Percentiles rank a stretch among this genome's conserved stretches.
phyloP scores from a whole-genome alignment of 2,888 invertebrate species.

The Sinopyrophorus schimmeli region DNA sequence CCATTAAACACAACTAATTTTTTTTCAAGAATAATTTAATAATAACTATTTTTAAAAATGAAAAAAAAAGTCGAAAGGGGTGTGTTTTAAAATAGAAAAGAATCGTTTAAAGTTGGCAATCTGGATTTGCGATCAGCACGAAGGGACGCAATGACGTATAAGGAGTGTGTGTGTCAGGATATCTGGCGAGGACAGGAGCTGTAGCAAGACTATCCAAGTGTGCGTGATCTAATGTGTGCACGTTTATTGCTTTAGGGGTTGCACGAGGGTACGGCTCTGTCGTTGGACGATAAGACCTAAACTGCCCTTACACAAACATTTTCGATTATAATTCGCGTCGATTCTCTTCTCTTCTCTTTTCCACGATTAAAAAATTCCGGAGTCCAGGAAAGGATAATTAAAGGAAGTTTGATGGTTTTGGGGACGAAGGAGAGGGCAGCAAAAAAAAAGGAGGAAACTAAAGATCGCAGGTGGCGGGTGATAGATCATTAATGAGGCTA shows the following conservation, averaged over 20 bases:
- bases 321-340: not conserved
- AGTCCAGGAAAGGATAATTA: too few relatives aligned
- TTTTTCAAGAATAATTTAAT: too few relatives aligned
- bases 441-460: too few relatives aligned
- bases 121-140: constrained; percentile 25
- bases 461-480: constrained; percentile 53
- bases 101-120: too few relatives aligned
- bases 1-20: too few relatives aligned
- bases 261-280: constrained; percentile 20
- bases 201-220: constrained; percentile 31
- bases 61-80: too few relatives aligned
- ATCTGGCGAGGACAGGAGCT: constrained; percentile 34
- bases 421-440: constrained; percentile 13
- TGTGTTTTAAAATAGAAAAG: too few relatives aligned
- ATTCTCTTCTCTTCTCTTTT: not conserved
- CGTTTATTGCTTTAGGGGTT: constrained; percentile 30
- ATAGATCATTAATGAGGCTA: constrained; percentile 56
- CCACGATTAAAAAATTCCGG: constrained; percentile 5
- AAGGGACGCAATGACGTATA: constrained; percentile 32
- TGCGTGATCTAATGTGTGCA: constrained; percentile 33
- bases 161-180: constrained; percentile 33
- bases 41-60: too few relatives aligned
- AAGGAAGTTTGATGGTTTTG: constrained; percentile 8
- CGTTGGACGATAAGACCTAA: constrained; percentile 26
- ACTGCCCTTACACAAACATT: constrained; percentile 21